A percentile compares a stretch with the other conserved stretches of the same genome.
Conservation (phyloP, 2,888 invertebrate species). For the Chymomyza fuscimana region DNA sequence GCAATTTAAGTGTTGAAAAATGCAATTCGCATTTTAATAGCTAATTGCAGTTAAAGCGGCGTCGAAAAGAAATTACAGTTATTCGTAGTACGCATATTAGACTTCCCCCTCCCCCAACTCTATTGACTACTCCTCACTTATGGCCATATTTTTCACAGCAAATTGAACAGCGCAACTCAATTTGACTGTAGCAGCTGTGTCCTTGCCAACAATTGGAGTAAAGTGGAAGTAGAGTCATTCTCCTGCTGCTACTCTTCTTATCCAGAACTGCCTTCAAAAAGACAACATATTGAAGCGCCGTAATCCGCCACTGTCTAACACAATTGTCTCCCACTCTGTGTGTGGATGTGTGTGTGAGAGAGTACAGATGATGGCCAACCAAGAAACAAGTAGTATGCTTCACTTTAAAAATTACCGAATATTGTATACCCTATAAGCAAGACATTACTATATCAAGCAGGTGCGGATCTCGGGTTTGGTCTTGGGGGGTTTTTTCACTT, state of each 20-base stretch:
- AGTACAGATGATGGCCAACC: background rate
- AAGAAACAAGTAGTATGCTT: background rate
- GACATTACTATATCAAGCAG: slow-evolving; percentile 5
- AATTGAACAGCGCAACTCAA: slow-evolving; percentile 64
- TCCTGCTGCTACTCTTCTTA: background rate
- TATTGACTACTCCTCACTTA: background rate
- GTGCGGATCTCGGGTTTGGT: too few species aligned
- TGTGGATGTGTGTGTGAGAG: background rate
- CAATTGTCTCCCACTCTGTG: slow-evolving; percentile 14
- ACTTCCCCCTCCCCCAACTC: background rate
- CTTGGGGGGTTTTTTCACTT: too few species aligned
- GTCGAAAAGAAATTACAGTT: slow-evolving; percentile 35
- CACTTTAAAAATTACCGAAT: slow-evolving; percentile 18
- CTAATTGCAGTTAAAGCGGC: slow-evolving; percentile 29
- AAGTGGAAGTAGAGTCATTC: slow-evolving; percentile 41
- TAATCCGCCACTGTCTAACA: slow-evolving; percentile 54
- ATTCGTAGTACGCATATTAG: background rate
- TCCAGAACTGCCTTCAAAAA: slow-evolving; percentile 47
- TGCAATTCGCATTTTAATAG: slow-evolving; percentile 32
- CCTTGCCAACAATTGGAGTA: slow-evolving; percentile 11
- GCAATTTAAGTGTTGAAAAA: slow-evolving; percentile 59
- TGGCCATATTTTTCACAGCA: slow-evolving; percentile 58
- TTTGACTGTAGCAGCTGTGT: slow-evolving; percentile 63
- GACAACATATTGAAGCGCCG: slow-evolving; percentile 60
- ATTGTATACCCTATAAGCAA: slow-evolving; percentile 20